Percentiles rank a stretch among this genome's conserved stretches.
Conservation (phyloP, 2,888 invertebrate species). For the Atrina japonica region DNA sequence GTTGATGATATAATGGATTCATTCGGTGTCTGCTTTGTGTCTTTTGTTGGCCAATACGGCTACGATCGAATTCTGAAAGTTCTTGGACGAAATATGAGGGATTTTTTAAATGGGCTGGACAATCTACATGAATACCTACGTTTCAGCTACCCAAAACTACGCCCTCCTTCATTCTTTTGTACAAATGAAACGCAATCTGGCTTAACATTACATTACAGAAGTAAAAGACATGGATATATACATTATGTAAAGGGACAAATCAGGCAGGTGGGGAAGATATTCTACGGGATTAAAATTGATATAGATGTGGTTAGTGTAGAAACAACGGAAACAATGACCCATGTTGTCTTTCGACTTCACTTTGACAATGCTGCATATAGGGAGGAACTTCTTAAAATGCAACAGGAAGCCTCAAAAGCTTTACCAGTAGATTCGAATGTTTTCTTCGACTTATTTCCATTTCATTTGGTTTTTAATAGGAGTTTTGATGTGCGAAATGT, state of each 20-base stretch:
- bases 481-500: slow-evolving; percentile 78
- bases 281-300: slow-evolving; percentile 96
- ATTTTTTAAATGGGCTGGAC: slow-evolving; percentile 96
- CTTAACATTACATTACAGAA: slow-evolving; percentile 90
- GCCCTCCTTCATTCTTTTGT: slow-evolving; percentile 97
- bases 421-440: slow-evolving; percentile 79
- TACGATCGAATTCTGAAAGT: slow-evolving; percentile 86
- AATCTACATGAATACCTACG: slow-evolving; percentile 98
- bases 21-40: slow-evolving; percentile 96
- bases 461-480: slow-evolving; percentile 97
- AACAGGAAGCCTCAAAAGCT: slow-evolving; percentile 36
- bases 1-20: slow-evolving; percentile 95
- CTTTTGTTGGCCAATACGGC: slow-evolving; percentile 96
- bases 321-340: slow-evolving; percentile 92
- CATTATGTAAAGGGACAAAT: slow-evolving; percentile 99
- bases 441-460: slow-evolving; percentile 97
- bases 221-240: slow-evolving; percentile 95
- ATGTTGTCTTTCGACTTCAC: slow-evolving; percentile 95
- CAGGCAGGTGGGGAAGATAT: slow-evolving; percentile 93
- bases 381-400: slow-evolving; percentile 46
- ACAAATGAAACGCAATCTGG: slow-evolving; percentile 95
- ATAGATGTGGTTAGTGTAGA: slow-evolving; percentile 94
- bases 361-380: slow-evolving; percentile 89
- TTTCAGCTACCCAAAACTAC: slow-evolving; percentile 94
- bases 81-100: slow-evolving; percentile 93